A percentile compares a stretch with the other conserved stretches of the same genome.
Conservation (phyloP, 2,113 vertebrate genomes). For the Paralichthys olivaceus region DNA sequence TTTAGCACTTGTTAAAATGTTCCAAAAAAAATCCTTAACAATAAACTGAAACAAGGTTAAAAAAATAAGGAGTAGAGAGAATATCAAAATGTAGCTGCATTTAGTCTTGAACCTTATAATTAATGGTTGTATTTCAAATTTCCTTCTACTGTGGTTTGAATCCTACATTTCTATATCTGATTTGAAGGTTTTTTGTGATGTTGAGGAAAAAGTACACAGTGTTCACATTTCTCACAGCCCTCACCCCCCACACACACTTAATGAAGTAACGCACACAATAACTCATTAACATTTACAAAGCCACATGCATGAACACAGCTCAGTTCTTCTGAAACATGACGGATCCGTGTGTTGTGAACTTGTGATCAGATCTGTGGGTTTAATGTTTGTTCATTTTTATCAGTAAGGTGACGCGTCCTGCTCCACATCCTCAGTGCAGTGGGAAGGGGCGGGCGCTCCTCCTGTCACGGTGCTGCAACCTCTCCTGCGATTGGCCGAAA, state of each 20-base stretch:
- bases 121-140: neutral
- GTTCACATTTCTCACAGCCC: slow-evolving; percentile 7
- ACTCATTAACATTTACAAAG: too few species aligned
- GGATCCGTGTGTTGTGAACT: slow-evolving; percentile 6
- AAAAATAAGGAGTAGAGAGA: neutral
- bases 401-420: slow-evolving; percentile 74
- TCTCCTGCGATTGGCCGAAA: slow-evolving; percentile 64
- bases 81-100: neutral
- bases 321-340: neutral
- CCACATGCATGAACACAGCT: rapidly evolving
- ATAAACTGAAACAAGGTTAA: neutral
- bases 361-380: slow-evolving; percentile 4
- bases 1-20: neutral
- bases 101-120: neutral
- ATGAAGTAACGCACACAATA: neutral
- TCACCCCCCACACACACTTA: neutral
- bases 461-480: neutral
- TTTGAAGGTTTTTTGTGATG: neutral
- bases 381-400: slow-evolving; percentile 38
- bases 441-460: neutral
- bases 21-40: neutral
- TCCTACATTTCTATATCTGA: neutral
- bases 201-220: slow-evolving; percentile 37
- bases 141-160: neutral
- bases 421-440: slow-evolving; percentile 37